These are phyloP conservation scores for Drosophila neocordata DNA, from an alignment of 1,140 invertebrate species.

Conservation along the genomic window DNA sequence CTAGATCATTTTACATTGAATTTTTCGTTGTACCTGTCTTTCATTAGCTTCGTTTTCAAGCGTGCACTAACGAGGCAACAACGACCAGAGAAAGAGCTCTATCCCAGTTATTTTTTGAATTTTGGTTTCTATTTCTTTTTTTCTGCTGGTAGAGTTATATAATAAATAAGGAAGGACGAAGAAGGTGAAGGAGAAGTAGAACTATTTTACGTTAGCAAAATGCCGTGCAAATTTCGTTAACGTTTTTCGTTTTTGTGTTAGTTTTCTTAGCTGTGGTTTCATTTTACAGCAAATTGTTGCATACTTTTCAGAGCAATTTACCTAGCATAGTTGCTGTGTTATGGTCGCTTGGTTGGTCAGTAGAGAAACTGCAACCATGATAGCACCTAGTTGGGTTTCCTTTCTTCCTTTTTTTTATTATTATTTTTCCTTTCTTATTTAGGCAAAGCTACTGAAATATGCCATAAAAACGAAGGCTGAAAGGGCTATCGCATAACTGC, in stretches of 20 bases:
- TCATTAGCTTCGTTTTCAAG: slow-evolving; percentile 64
- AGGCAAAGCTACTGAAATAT: slow-evolving; percentile 71
- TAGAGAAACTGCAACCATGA: slow-evolving; percentile 1
- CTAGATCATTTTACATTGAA: slow-evolving; percentile 54
- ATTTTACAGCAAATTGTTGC: slow-evolving; percentile 69
- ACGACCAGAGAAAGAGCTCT: slow-evolving; percentile 2
- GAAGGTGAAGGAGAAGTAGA: slow-evolving; percentile 14
- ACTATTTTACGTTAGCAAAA: slow-evolving; percentile 41
- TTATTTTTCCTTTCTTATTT: slow-evolving; percentile 36
- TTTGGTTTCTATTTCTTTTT: neutral
- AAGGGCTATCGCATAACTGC: slow-evolving; percentile 71
- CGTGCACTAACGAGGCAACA: slow-evolving; percentile 34
- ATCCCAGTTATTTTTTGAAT: slow-evolving; percentile 2
- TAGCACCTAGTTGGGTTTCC: slow-evolving; percentile 3
- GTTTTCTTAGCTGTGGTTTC: slow-evolving; percentile 56
- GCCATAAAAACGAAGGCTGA: slow-evolving; percentile 61
- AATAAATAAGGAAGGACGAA: slow-evolving; percentile 39
- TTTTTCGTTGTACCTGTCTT: slow-evolving; percentile 27
- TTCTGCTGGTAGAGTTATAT: slow-evolving; percentile 19
- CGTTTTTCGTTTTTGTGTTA: slow-evolving; percentile 13
- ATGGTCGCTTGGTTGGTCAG: slow-evolving; percentile 53
- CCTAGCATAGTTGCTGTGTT: slow-evolving; percentile 30
- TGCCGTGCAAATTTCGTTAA: slow-evolving; percentile 27
- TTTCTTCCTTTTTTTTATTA: neutral
- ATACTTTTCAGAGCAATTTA: slow-evolving; percentile 47